phyloP scores from a whole-genome alignment of 1,140 invertebrate species.

The Coboldia fuscipes region DNA sequence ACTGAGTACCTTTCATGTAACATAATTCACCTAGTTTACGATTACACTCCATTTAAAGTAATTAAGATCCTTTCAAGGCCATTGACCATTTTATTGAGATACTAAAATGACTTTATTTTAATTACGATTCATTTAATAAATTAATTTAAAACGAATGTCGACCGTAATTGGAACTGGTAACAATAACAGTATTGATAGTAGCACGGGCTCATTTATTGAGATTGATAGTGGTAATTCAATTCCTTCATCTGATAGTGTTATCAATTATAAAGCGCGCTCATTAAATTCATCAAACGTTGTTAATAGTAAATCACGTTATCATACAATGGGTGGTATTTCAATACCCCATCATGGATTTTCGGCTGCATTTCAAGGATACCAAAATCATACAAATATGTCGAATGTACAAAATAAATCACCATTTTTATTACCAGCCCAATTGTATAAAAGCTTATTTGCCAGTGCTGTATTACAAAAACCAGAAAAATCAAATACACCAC shows the following conservation, averaged over 20 bases:
- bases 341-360: conserved; percentile 4
- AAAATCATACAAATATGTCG: background rate
- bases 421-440: conserved; percentile 46
- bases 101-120: background rate
- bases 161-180: conserved; percentile 1
- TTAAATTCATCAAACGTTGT: background rate
- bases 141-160: conserved; percentile 1
- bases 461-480: conserved; percentile 35
- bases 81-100: too few species aligned
- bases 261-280: background rate
- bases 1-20: too few species aligned
- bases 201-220: background rate
- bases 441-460: conserved; percentile 54
- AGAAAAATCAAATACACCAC: conserved; percentile 16
- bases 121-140: background rate
- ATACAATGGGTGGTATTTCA: conserved; percentile 2
- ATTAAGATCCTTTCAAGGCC: too few species aligned
- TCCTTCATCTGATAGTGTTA: background rate
- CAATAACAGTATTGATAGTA: background rate
- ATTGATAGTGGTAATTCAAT: conserved; percentile 1
- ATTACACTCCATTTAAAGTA: too few species aligned
- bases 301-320: background rate
- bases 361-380: conserved; percentile 3
- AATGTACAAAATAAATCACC: conserved; percentile 11
- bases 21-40: too few species aligned